Evolutionary conservation across 23 tunicate genomes (phyloP).

Genomic region (Pegea sp.): DNA sequence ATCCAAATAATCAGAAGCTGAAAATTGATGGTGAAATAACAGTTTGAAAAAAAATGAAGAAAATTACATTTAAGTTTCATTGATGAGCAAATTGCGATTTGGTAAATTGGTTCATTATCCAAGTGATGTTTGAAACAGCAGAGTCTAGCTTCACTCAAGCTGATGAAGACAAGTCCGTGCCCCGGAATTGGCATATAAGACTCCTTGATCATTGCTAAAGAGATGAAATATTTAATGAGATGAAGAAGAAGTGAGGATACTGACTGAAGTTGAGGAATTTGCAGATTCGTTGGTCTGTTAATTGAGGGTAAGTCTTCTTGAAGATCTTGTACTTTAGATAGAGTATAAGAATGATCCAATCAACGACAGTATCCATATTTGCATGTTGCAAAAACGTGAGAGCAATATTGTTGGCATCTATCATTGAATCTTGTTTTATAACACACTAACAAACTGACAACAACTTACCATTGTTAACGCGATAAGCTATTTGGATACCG

Average conservation of each 20-base stretch:
- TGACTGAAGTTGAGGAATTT: conserved; percentile 74
- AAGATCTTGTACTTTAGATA: conserved; percentile 63
- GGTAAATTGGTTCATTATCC: conserved; percentile 71
- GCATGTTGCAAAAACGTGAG: conserved; percentile 82
- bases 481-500: conserved; percentile 62
- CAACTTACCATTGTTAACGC: conserved; percentile 4
- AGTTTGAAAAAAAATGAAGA: not conserved
- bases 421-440: not conserved
- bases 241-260: not conserved
- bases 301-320: conserved; percentile 38
- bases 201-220: conserved; percentile 61
- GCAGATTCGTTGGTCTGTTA: conserved; percentile 19
- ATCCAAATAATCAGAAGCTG: conserved; percentile 68
- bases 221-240: not conserved
- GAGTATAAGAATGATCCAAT: conserved; percentile 69
- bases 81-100: conserved; percentile 43
- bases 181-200: conserved; percentile 58
- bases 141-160: conserved; percentile 76
- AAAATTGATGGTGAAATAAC: not conserved
- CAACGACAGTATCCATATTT: conserved; percentile 75
- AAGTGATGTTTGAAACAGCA: conserved; percentile 76
- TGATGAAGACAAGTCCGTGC: conserved; percentile 45
- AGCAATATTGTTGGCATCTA: conserved; percentile 35
- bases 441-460: not conserved
- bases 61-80: conserved; percentile 42